Conservation (phyloP, 1,140 invertebrate species). For the Trachymyrmex cornetzi region DNA sequence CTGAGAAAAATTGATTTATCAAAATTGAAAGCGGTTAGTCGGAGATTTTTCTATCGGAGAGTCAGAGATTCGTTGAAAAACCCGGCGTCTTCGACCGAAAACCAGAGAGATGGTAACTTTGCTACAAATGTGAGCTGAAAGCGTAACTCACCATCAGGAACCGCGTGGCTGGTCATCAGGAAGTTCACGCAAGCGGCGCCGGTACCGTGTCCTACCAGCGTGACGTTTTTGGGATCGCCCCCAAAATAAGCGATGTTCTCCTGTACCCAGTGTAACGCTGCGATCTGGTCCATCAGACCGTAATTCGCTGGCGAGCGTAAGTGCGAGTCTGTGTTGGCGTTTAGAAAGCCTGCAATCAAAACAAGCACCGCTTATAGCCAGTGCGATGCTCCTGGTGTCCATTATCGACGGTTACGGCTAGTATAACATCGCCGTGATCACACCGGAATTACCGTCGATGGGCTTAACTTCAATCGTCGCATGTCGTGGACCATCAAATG, state of each 20-base stretch:
- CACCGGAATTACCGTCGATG: slow-evolving; percentile 54
- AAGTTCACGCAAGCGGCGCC: slow-evolving; percentile 98
- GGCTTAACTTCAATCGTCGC: slow-evolving; percentile 46
- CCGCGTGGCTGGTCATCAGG: slow-evolving; percentile 96
- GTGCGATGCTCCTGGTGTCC: slow-evolving; percentile 23
- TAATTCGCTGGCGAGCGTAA: slow-evolving; percentile 96
- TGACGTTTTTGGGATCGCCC: slow-evolving; percentile 97
- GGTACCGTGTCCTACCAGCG: slow-evolving; percentile 97
- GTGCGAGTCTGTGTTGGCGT: slow-evolving; percentile 94
- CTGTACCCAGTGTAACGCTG: slow-evolving; percentile 97
- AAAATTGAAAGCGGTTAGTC: too few species aligned
- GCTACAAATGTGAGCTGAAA: neutral
- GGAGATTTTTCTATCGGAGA: too few species aligned
- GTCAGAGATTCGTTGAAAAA: too few species aligned
- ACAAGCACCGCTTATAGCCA: slow-evolving; percentile 69
- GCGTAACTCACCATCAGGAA: slow-evolving; percentile 93
- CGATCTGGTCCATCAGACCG: slow-evolving; percentile 98
- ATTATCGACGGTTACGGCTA: slow-evolving; percentile 32
- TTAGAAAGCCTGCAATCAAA: slow-evolving; percentile 93
- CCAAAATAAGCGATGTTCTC: slow-evolving; percentile 97
- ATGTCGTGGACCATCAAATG: slow-evolving; percentile 11
- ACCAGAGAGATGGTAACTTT: too few species aligned
- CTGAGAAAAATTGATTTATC: too few species aligned
- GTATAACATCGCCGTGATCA: slow-evolving; percentile 54
- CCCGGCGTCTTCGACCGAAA: too few species aligned